A percentile compares a stretch with the other conserved stretches of the same genome.
Conservation (phyloP, 1,140 invertebrate genomes). For the Drosophila subobscura region DNA sequence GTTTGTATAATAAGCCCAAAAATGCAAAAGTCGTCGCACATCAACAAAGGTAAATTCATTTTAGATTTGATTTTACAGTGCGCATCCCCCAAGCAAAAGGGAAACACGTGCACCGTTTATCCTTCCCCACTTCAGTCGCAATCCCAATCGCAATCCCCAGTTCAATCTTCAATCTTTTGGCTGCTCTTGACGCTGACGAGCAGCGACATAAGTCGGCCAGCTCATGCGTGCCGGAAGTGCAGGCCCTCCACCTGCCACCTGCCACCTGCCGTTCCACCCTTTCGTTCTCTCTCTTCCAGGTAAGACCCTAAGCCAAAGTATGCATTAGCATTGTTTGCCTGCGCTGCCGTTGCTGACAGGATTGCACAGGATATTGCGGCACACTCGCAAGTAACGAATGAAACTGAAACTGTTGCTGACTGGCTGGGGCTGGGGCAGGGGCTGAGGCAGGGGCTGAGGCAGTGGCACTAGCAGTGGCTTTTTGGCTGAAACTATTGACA, state of each 20-base stretch:
- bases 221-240: conserved; percentile 50
- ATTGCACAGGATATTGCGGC: conserved; percentile 70
- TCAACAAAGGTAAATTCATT: conserved; percentile 80
- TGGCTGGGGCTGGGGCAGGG: too few species aligned
- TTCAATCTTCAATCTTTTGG: not conserved
- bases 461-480: too few species aligned
- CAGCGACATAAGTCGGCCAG: conserved; percentile 56
- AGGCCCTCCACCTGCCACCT: conserved; percentile 6
- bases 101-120: conserved; percentile 72
- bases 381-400: conserved; percentile 1
- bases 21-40: conserved; percentile 74
- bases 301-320: conserved; percentile 46
- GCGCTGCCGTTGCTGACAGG: conserved; percentile 51
- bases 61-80: conserved; percentile 67
- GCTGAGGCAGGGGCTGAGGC: too few species aligned
- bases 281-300: not conserved
- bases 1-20: conserved; percentile 52
- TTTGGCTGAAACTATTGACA: conserved; percentile 19
- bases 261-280: too few species aligned
- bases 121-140: not conserved
- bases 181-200: conserved; percentile 45
- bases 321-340: conserved; percentile 79
- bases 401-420: conserved; percentile 30
- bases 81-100: conserved; percentile 27
- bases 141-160: conserved; percentile 4